Evolutionary conservation across 1,140 invertebrate species (phyloP).

Genomic region (Drosophila ambigua): DNA sequence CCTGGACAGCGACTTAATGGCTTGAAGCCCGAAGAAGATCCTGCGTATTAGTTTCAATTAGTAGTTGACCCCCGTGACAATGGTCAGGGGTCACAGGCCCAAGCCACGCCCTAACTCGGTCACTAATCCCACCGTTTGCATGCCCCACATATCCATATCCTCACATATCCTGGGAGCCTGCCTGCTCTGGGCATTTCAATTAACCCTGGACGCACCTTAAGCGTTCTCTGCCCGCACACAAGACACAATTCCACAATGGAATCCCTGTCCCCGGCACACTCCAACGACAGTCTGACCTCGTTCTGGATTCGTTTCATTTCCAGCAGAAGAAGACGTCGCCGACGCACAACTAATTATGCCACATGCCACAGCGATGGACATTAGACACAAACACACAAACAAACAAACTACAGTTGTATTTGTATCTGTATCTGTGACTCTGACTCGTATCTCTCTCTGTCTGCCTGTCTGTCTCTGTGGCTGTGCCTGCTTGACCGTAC

Average conservation of each 20-base stretch:
- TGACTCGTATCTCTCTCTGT: constrained; percentile 7
- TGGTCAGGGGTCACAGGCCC: constrained; percentile 28
- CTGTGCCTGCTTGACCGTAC: constrained; percentile 72
- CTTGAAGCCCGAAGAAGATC: constrained; percentile 39
- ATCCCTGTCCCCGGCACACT: constrained; percentile 28
- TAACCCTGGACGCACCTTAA: constrained; percentile 75
- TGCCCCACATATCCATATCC: neutral
- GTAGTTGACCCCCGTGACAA: constrained; percentile 40
- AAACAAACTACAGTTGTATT: constrained; percentile 36
- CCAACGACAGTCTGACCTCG: constrained; percentile 57
- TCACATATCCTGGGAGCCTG: constrained; percentile 10
- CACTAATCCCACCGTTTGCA: constrained; percentile 48
- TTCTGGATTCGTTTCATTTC: constrained; percentile 23
- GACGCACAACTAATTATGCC: constrained; percentile 81
- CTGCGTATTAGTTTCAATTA: constrained; percentile 70
- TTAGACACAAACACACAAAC: constrained; percentile 33
- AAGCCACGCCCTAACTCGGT: constrained; percentile 36
- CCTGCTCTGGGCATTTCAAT: constrained; percentile 71
- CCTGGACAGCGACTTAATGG: constrained; percentile 2
- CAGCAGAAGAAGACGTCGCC: constrained; percentile 66
- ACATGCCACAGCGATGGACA: constrained; percentile 63
- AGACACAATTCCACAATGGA: constrained; percentile 64
- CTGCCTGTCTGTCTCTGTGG: constrained; percentile 33
- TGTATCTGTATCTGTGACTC: constrained; percentile 8
- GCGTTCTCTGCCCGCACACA: constrained; percentile 31